Evolutionary conservation across 2,888 invertebrate species (phyloP).

Genomic region (Mayetiola destructor): DNA sequence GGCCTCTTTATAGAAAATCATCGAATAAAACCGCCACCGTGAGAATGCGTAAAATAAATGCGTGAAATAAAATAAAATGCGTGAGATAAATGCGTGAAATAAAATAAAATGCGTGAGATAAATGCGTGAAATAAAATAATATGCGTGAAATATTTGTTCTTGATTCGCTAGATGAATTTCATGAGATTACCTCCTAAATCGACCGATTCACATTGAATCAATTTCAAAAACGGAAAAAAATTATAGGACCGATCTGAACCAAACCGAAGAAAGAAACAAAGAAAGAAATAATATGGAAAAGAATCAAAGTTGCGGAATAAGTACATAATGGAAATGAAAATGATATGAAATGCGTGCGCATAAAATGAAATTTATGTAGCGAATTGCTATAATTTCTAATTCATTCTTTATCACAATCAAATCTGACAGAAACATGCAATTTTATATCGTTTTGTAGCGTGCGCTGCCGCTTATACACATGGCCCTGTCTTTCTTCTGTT

Average conservation of each 20-base stretch:
- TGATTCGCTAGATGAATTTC: neutral
- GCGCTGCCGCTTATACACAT: neutral
- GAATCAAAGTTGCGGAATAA: no score
- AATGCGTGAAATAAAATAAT: neutral
- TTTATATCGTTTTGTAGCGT: conserved; percentile 13
- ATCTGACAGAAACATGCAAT: conserved; percentile 14
- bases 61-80: no score
- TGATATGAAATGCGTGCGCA: conserved; percentile 5
- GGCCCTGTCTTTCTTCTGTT: no score
- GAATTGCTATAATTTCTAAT: conserved; percentile 11
- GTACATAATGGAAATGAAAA: no score
- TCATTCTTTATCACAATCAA: conserved; percentile 10
- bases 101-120: no score
- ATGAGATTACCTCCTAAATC: neutral
- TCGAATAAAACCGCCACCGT: no score
- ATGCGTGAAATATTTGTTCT: neutral
- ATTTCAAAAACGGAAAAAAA: neutral
- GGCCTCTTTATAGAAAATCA: no score
- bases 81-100: no score
- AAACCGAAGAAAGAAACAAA: neutral
- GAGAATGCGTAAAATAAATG: no score
- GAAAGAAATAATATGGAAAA: neutral
- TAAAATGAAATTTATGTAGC: conserved; percentile 5
- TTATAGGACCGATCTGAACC: neutral
- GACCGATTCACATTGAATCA: neutral